phyloP scores from a whole-genome alignment of 2,888 invertebrate genomes.

The Ormyrus pomaceus region DNA sequence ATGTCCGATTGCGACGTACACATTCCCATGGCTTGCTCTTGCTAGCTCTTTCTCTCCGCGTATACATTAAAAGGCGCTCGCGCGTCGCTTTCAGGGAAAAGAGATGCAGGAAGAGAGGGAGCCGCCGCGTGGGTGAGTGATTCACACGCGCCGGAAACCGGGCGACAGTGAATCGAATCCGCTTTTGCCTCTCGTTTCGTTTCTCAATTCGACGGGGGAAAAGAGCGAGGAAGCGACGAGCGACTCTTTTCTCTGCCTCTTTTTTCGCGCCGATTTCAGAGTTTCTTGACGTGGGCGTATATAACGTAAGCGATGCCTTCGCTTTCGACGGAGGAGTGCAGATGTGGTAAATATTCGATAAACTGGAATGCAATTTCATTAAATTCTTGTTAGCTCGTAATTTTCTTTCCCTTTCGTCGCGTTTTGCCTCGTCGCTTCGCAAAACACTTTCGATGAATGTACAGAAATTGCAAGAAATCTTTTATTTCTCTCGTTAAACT shows the following conservation, averaged over 20 bases:
- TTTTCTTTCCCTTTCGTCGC: too few relatives aligned
- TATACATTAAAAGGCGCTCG: neutral
- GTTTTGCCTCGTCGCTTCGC: too few relatives aligned
- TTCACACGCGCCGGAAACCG: constrained; percentile 46
- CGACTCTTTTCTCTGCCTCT: neutral
- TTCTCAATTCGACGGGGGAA: constrained; percentile 19
- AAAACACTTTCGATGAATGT: too few relatives aligned
- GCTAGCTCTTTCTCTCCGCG: too few relatives aligned
- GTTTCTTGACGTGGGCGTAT: too few relatives aligned
- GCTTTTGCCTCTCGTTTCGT: constrained; percentile 15
- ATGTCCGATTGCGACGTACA: constrained; percentile 27
- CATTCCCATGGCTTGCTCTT: constrained; percentile 41
- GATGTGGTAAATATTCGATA: too few relatives aligned
- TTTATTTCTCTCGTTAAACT: too few relatives aligned
- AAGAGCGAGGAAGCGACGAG: neutral
- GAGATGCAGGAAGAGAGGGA: constrained; percentile 8
- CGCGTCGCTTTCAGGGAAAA: neutral
- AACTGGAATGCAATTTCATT: too few relatives aligned
- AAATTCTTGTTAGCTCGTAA: too few relatives aligned
- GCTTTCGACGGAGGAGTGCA: neutral
- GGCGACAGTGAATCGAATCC: constrained; percentile 27
- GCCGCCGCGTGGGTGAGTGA: neutral
- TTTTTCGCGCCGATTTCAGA: neutral
- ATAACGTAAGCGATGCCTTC: neutral
- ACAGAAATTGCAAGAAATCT: too few relatives aligned